phyloP scores from a whole-genome alignment of 2,888 invertebrate genomes.

The Callosobruchus maculatus region DNA sequence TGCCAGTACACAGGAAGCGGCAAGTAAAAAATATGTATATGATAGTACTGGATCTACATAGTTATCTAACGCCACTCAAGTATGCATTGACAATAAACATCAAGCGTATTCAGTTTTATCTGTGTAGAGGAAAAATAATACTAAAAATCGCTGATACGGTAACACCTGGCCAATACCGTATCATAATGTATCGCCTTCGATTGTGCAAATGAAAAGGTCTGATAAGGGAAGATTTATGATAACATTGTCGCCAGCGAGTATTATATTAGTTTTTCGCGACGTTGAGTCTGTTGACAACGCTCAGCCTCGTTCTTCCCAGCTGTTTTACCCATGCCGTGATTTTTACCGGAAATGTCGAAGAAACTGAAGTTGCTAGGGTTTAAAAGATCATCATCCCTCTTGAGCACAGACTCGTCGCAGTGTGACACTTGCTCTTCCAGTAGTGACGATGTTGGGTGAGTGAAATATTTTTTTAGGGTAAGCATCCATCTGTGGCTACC shows the following conservation, averaged over 20 bases:
- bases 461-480: neutral
- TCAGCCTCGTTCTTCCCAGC: neutral
- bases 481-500: too few relatives aligned
- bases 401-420: neutral
- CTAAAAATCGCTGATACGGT: neutral
- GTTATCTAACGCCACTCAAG: neutral
- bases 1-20: too few relatives aligned
- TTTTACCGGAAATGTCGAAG: neutral
- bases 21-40: too few relatives aligned
- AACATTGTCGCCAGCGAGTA: neutral
- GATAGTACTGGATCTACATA: too few relatives aligned
- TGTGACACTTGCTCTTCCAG: neutral
- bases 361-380: neutral
- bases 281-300: neutral
- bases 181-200: neutral
- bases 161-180: neutral
- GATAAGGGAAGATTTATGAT: neutral
- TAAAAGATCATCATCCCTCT: neutral
- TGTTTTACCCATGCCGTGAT: neutral
- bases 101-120: neutral
- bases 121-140: neutral
- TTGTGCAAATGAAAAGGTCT: neutral
- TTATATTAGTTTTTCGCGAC: neutral
- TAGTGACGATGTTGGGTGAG: neutral
- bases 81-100: neutral